Base-by-base conservation (phyloP, 2,888 invertebrate genomes). In the Amitus sp. region DNA sequence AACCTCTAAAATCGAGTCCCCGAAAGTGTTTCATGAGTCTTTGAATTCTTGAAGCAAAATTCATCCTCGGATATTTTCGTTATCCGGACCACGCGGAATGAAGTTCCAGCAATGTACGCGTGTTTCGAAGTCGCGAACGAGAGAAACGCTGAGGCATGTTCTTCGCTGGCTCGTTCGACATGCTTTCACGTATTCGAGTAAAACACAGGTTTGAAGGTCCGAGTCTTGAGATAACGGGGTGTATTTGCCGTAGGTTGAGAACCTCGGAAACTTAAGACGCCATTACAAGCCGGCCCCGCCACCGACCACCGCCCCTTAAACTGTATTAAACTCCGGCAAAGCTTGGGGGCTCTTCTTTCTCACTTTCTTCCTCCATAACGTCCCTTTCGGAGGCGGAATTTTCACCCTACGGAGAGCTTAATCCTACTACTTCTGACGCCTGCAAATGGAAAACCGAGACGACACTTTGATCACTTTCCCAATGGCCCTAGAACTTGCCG, bases 301-400 rank as follows among this genome's bases (percentile, higher is more conserved):
- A n/a, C n/a, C 73, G 72, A 77, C 76, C 75, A 73, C 73, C 79
- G 77, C 80, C 79, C 80, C 80, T 78, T 78, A 80, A 79, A 80
- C 78, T 78, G 76, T 81, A 82, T 82, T 82, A 80, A 82, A 82
- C 82, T 80, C 77, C 68, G 71, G 76, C 79, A 81, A 82, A 82
- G 80, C 81, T 82, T 81, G 73, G 73, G 73, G 72, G 72, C 69
- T 62, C 67, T 69, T 62, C 63, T 63, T 63, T 64, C 64, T 59
- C 59, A 46, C 58, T 70, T 66, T 72, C 66, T 69, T 67, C 69
- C 70, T 60, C 63, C 63, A 68, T 68, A 33, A 33, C 3, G 3
- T 33, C 12, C n/a, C 33, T n/a, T n/a, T n/a, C n/a, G n/a, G n/a
- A n/a, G 57, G 58, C 63, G 58, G 47, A 49, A 48, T 23, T 23